A percentile compares a stretch with the other conserved stretches of the same genome.
These are phyloP conservation scores for Sinotaia quadrata DNA, from an alignment of 2,888 invertebrate species.

Conservation along the genomic window DNA sequence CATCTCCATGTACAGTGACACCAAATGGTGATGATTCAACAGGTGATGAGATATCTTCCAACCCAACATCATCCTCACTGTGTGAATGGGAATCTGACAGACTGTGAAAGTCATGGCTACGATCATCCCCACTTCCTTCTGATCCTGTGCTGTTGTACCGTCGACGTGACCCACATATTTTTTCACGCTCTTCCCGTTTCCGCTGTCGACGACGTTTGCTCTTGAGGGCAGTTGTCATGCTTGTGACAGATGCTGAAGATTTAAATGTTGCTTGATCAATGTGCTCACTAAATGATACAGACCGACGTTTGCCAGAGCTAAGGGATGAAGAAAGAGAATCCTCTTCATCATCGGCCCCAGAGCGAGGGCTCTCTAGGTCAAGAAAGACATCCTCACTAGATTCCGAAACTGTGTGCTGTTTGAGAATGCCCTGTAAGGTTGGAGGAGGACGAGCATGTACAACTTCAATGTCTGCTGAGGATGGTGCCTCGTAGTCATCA, in stretches of 20 bases:
- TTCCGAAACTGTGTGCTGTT: slow-evolving; percentile 75
- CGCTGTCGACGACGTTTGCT: slow-evolving; percentile 62
- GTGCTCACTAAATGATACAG: slow-evolving; percentile 68
- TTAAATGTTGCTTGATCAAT: slow-evolving; percentile 67
- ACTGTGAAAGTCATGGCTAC: slow-evolving; percentile 32
- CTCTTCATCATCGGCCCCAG: slow-evolving; percentile 31
- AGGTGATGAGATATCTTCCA: no score
- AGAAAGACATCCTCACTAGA: slow-evolving; percentile 72
- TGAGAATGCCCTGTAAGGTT: slow-evolving; percentile 64
- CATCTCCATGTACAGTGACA: slow-evolving; percentile 21
- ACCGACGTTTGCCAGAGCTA: slow-evolving; percentile 48
- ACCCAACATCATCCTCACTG: slow-evolving; percentile 45
- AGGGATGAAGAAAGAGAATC: slow-evolving; percentile 31
- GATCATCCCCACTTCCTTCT: slow-evolving; percentile 23
- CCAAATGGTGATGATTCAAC: not conserved
- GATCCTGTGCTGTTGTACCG: slow-evolving; percentile 32
- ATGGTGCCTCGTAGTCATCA: slow-evolving; percentile 44
- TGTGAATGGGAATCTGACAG: slow-evolving; percentile 46
- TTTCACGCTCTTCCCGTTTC: slow-evolving; percentile 59
- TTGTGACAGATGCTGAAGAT: slow-evolving; percentile 59
- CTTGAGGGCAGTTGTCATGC: slow-evolving; percentile 67
- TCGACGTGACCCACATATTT: slow-evolving; percentile 35
- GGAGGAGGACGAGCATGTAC: slow-evolving; percentile 55
- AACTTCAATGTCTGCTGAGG: slow-evolving; percentile 62
- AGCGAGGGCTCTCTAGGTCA: slow-evolving; percentile 36